These are phyloP conservation scores for Trichonephila inaurata DNA, from an alignment of 1,140 invertebrate genomes.

Conservation along the genomic window DNA sequence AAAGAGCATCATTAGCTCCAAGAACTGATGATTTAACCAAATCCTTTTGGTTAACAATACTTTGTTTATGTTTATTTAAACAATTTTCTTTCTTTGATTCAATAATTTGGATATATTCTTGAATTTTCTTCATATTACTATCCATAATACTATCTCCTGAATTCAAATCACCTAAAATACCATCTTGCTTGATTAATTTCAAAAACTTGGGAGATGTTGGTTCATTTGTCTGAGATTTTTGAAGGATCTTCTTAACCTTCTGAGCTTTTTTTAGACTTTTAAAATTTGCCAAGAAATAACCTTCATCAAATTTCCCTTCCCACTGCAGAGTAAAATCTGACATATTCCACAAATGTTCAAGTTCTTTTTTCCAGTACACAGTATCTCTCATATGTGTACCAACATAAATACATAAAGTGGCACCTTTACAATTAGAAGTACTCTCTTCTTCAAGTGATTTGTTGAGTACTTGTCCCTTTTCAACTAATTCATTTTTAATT, in stretches of 20 bases:
- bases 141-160: not conserved
- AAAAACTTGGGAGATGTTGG: constrained; percentile 56
- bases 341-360: constrained; percentile 33
- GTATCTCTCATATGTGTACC: not conserved
- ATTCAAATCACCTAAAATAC: constrained; percentile 23
- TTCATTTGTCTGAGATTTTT: constrained; percentile 36
- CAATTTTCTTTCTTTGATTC: constrained; percentile 39
- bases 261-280: constrained; percentile 69
- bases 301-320: constrained; percentile 30
- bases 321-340: constrained; percentile 36
- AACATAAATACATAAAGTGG: constrained; percentile 54
- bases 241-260: constrained; percentile 61
- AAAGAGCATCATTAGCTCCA: constrained; percentile 22
- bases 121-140: constrained; percentile 54
- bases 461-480: not conserved
- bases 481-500: not conserved
- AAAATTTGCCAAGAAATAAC: constrained; percentile 54
- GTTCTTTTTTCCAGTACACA: constrained; percentile 48
- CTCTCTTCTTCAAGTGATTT: not conserved
- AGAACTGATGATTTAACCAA: not conserved
- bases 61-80: constrained; percentile 47
- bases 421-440: constrained; percentile 8
- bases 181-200: constrained; percentile 64
- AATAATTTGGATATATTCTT: constrained; percentile 38
- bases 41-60: not conserved